Conservation (phyloP, 1,140 invertebrate genomes). For the Ephestia elutella region DNA sequence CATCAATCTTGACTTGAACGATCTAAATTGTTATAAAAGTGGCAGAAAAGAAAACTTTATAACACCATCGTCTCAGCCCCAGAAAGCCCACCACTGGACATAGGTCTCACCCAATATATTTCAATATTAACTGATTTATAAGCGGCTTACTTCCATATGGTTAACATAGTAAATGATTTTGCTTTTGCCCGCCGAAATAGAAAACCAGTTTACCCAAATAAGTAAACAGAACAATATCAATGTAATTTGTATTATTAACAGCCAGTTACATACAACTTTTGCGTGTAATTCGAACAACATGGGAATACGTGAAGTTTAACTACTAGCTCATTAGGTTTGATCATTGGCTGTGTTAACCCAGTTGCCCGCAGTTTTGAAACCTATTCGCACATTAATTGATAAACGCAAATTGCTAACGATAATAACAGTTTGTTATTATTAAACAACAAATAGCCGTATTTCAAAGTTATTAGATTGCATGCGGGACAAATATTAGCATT, state of each 20-base stretch:
- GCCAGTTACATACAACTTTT: not conserved
- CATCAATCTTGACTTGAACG: too few species aligned
- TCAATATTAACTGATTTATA: too few species aligned
- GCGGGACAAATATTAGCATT: not conserved
- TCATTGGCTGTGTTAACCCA: not conserved
- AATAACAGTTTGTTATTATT: slow-evolving; percentile 5
- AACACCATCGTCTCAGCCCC: too few species aligned
- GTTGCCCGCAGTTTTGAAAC: not conserved
- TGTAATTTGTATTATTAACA: not conserved
- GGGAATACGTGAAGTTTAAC: not conserved
- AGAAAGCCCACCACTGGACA: too few species aligned
- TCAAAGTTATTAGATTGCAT: slow-evolving; percentile 3
- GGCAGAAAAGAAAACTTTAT: too few species aligned
- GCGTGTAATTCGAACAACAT: not conserved
- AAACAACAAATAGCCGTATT: not conserved
- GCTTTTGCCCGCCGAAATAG: too few species aligned
- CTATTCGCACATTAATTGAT: slow-evolving; percentile 3
- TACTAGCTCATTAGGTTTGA: not conserved
- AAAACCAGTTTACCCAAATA: not conserved
- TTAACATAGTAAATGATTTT: too few species aligned
- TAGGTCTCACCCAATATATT: too few species aligned
- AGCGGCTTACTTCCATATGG: too few species aligned
- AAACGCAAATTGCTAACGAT: slow-evolving; percentile 3
- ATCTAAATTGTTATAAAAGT: too few species aligned
- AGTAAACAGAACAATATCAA: not conserved